phyloP scores from a whole-genome alignment of 2,888 invertebrate species.

The Caenorhabditis japonica region DNA sequence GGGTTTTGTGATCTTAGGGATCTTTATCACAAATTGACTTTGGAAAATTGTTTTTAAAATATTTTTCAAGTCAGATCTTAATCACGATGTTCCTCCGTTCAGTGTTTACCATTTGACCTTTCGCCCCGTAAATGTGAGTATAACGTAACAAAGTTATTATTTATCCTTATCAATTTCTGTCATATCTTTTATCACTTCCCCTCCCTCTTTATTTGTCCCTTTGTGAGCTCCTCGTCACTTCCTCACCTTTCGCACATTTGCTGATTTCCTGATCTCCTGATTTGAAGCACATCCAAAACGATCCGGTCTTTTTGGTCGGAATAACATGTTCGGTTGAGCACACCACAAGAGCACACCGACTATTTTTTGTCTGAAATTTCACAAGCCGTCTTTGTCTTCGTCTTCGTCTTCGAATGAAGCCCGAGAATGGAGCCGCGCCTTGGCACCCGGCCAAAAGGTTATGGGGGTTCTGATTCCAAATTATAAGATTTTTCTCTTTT shows the following conservation, averaged over 20 bases:
- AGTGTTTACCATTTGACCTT: too few relatives aligned
- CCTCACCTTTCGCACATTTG: neutral
- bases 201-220: too few relatives aligned
- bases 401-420: conserved; percentile 36
- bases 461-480: neutral
- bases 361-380: neutral
- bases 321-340: conserved; percentile 55
- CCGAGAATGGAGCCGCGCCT: conserved; percentile 50
- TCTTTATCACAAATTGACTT: neutral
- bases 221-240: neutral
- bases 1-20: too few relatives aligned
- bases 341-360: neutral
- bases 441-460: conserved; percentile 57
- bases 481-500: neutral
- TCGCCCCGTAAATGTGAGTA: neutral
- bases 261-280: too few relatives aligned
- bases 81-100: too few relatives aligned
- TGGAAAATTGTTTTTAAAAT: neutral
- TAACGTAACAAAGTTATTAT: too few relatives aligned
- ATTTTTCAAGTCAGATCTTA: too few relatives aligned
- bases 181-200: too few relatives aligned
- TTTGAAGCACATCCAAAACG: conserved; percentile 12
- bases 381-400: neutral
- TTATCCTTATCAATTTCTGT: too few relatives aligned
- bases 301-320: conserved; percentile 40